Conservation (phyloP, 2,888 invertebrate species). For the Luperina testacea region DNA sequence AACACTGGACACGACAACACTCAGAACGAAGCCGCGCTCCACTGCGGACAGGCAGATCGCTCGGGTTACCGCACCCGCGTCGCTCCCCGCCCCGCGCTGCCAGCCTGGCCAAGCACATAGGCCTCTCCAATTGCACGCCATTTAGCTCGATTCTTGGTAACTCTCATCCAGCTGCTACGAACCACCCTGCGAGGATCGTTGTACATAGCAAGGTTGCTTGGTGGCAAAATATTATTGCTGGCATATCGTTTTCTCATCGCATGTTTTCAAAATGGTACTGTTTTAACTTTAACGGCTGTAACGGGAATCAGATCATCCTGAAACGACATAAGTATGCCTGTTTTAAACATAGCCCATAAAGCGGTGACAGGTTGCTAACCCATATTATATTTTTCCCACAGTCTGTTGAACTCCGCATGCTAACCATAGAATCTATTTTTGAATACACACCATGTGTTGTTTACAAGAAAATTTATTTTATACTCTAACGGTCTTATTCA, state of each 20-base stretch:
- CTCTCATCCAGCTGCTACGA: no score
- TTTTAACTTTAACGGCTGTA: background rate
- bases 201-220: no score
- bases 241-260: background rate
- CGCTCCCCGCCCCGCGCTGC: no score
- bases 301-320: constrained; percentile 39
- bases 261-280: background rate
- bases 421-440: constrained; percentile 51
- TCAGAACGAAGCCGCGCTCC: no score
- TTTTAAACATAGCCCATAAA: constrained; percentile 35
- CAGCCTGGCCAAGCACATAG: no score
- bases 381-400: constrained; percentile 53
- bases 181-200: no score
- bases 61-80: no score
- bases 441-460: constrained; percentile 26
- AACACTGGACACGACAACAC: no score
- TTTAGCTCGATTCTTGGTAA: no score
- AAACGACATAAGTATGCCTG: constrained; percentile 22
- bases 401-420: constrained; percentile 53
- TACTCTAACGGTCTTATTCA: no score
- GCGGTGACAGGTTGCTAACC: constrained; percentile 52
- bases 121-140: no score
- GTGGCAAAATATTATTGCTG: background rate
- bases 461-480: background rate
- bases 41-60: no score